Evolutionary conservation across 2,113 vertebrate species (phyloP).

Genomic region (Bothrops jararaca): DNA sequence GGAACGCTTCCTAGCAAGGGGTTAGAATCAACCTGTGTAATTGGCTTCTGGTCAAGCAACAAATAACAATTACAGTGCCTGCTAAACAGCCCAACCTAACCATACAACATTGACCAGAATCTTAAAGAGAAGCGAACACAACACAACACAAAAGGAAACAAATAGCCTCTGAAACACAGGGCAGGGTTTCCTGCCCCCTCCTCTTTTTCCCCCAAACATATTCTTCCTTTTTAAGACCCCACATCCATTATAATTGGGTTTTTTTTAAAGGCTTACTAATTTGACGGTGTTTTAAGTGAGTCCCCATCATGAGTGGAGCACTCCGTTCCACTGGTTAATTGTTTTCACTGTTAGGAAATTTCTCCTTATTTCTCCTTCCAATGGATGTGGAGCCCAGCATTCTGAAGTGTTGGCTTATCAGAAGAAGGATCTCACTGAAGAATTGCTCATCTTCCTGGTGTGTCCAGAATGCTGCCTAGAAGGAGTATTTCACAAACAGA

Average conservation of each 20-base stretch:
- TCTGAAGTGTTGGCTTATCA: too few species aligned
- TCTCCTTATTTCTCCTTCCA: too few species aligned
- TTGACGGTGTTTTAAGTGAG: not conserved
- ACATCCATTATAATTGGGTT: not conserved
- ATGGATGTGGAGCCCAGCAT: too few species aligned
- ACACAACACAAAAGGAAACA: not conserved
- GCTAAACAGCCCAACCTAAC: slow-evolving; percentile 37
- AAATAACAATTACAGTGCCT: slow-evolving; percentile 50
- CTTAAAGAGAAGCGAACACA: slow-evolving; percentile 47
- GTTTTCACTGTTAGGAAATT: too few species aligned
- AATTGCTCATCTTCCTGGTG: not conserved
- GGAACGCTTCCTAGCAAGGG: slow-evolving; percentile 50
- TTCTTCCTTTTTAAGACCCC: not conserved
- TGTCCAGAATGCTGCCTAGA: not conserved
- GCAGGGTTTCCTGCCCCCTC: not conserved
- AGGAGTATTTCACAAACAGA: not conserved
- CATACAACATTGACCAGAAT: slow-evolving; percentile 39
- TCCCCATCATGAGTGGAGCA: fast-evolving
- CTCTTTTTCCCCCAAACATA: not conserved
- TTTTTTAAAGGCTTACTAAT: slow-evolving; percentile 11
- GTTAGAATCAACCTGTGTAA: slow-evolving; percentile 62
- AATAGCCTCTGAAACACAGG: not conserved
- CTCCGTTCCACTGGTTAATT: too few species aligned
- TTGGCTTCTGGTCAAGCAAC: slow-evolving; percentile 65
- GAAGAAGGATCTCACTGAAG: not conserved